phyloP scores from a whole-genome alignment of 2,888 invertebrate species.

The Rhagium mordax region DNA sequence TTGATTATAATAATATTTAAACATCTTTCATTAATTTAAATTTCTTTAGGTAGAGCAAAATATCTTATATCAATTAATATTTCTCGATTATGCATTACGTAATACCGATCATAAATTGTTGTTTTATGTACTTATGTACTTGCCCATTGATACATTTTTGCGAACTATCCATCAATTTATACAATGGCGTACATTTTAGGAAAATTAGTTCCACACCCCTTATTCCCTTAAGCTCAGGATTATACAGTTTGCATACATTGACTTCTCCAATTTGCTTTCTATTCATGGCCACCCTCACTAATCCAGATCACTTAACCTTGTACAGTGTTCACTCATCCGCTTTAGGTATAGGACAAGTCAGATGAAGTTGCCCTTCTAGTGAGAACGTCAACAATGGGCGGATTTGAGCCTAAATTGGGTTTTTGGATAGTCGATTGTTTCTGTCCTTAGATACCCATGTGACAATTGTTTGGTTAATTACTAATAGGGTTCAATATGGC shows the following conservation, averaged over 20 bases:
- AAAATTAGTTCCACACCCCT: constrained; percentile 5
- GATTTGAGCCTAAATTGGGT: not conserved
- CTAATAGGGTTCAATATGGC: not conserved
- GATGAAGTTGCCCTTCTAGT: constrained; percentile 2
- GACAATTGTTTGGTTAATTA: constrained; percentile 2
- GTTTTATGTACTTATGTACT: too few relatives aligned
- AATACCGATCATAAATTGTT: too few relatives aligned
- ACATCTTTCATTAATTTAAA: too few relatives aligned
- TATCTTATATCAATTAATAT: too few relatives aligned
- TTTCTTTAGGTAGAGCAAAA: too few relatives aligned
- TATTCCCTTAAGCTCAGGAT: not conserved
- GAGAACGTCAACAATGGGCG: constrained; percentile 22
- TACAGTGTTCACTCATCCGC: constrained; percentile 20
- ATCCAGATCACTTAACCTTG: constrained; percentile 30
- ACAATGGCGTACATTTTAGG: not conserved
- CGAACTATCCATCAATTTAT: not conserved
- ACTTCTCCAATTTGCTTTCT: constrained; percentile 28
- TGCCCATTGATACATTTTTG: not conserved
- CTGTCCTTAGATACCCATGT: not conserved
- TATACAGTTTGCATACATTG: constrained; percentile 22
- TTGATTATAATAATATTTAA: too few relatives aligned
- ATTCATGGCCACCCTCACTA: constrained; percentile 28
- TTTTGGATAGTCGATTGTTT: not conserved
- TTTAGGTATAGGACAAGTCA: constrained; percentile 11
- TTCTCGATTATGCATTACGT: too few relatives aligned